Evolutionary conservation across 1,140 invertebrate genomes (phyloP), one percentile per base, ranked within the genome.

Genomic region (Papilio aristodemus): DNA sequence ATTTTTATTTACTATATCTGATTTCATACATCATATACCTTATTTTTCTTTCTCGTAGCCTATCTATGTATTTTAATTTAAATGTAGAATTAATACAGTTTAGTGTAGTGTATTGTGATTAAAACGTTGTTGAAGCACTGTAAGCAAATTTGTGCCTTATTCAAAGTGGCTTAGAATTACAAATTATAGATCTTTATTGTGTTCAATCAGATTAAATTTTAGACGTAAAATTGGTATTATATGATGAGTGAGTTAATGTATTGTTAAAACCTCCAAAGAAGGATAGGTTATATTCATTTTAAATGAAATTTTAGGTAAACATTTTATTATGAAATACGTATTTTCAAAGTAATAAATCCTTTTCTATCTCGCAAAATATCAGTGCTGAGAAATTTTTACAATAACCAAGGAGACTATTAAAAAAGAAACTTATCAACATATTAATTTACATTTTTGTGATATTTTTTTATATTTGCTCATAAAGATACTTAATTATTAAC

Each of bases 401-500:
- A n/a, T n/a, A n/a, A n/a, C n/a, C n/a, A n/a, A n/a, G n/a, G n/a
- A n/a, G n/a, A n/a, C n/a, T n/a, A n/a, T n/a, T n/a, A n/a, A n/a
- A n/a, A n/a, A 22, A 13, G 8, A 3, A 54, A 54, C 4, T 0
- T 14, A 9, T 22, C 5, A 1, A 14, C 6, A 14, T n/a, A 32
- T 58, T 6, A 58, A 27, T 64, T 22, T 50, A 64, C 22, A 43
- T 43, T 25, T 66, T 32, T 66, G 63, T 66, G 63, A 66, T 66
- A 66, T 66, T 19, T 50, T 19, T 50, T 32, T 14, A 38, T 37
- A 19, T 22, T 50, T 79, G 84, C 85, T 87, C 85, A 87, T 71
- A 77, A 72, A 71, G 84, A 78, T 85, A 87, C 85, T 87, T 87
- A 87, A 86, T 78, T 77, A 75, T 60, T 58, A 73, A 69, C 54